Conservation (phyloP, 2,888 invertebrate species). For the Xylocampa areola region DNA sequence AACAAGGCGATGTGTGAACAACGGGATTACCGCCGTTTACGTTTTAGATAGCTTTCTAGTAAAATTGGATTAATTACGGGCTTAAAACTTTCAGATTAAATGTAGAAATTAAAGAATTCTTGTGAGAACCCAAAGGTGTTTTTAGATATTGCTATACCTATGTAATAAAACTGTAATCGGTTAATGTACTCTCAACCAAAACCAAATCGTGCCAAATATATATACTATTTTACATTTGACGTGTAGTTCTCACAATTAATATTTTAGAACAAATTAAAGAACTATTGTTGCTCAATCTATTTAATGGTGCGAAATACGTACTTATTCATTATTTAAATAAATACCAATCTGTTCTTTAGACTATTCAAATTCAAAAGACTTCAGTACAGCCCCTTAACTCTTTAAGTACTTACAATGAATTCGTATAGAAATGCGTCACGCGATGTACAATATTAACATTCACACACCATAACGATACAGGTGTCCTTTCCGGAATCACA, state of each 20-base stretch:
- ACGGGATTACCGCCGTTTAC: slow-evolving; percentile 22
- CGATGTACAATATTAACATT: slow-evolving; percentile 31
- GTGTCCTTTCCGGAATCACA: slow-evolving; percentile 44
- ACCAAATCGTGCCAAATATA: too few relatives aligned
- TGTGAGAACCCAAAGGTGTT: too few relatives aligned
- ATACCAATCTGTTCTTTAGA: background rate
- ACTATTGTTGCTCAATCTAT: too few relatives aligned
- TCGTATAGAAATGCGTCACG: slow-evolving; percentile 10
- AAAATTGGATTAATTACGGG: slow-evolving; percentile 9
- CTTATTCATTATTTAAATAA: too few relatives aligned
- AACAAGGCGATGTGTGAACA: slow-evolving; percentile 45
- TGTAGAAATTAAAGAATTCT: too few relatives aligned
- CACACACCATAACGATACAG: slow-evolving; percentile 33
- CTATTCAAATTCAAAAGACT: background rate
- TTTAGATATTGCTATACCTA: too few relatives aligned
- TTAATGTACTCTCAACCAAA: too few relatives aligned
- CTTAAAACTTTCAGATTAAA: background rate
- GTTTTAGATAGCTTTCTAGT: slow-evolving; percentile 7
- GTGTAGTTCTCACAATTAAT: too few relatives aligned
- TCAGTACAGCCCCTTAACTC: background rate
- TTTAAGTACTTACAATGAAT: background rate
- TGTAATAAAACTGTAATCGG: too few relatives aligned
- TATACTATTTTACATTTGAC: too few relatives aligned
- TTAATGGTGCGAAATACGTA: too few relatives aligned
- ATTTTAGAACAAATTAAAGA: too few relatives aligned